These are phyloP conservation scores for Drosophila rellima DNA, from an alignment of 2,888 invertebrate species.

Conservation along the genomic window DNA sequence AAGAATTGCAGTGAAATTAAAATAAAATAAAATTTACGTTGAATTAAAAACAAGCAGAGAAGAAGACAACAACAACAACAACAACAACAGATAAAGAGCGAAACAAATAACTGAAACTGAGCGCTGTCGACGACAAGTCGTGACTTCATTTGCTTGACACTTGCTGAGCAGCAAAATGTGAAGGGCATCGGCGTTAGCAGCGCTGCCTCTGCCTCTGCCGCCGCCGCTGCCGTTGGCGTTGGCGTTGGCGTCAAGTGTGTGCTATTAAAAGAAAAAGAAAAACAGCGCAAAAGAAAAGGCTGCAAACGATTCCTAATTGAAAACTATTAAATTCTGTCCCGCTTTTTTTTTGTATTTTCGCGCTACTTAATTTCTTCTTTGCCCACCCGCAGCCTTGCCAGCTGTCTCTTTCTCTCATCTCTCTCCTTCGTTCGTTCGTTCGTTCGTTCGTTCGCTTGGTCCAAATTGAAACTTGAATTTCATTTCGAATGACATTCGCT, in stretches of 20 bases:
- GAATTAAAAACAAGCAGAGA: conserved; percentile 73
- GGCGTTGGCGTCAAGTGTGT: conserved; percentile 64
- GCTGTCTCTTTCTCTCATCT: conserved; percentile 19
- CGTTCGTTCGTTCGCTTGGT: conserved; percentile 51
- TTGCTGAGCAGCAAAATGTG: conserved; percentile 54
- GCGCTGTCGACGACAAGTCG: conserved; percentile 72
- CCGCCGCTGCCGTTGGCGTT: too few species aligned
- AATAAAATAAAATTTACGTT: conserved; percentile 83
- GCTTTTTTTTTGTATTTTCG: conserved; percentile 27
- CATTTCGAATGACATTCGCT: conserved; percentile 85
- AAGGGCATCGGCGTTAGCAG: conserved; percentile 25
- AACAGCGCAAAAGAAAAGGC: conserved; percentile 68
- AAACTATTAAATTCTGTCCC: conserved; percentile 84
- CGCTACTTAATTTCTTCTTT: conserved; percentile 66
- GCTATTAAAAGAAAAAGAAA: conserved; percentile 26
- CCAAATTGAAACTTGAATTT: conserved; percentile 85
- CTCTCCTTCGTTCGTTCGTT: conserved; percentile 22
- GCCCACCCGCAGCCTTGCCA: conserved; percentile 15
- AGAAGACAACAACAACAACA: conserved; percentile 31
- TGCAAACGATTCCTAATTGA: conserved; percentile 85
- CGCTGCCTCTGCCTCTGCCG: conserved; percentile 3
- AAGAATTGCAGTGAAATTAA: conserved; percentile 79
- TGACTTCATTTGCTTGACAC: conserved; percentile 85
- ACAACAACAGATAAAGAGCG: conserved; percentile 12
- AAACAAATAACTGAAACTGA: conserved; percentile 54